A percentile compares a stretch with the other conserved stretches of the same genome.
These are phyloP conservation scores for Cyphomyrus discorhynchus DNA, from an alignment of 2,113 vertebrate genomes.

Conservation along the genomic window DNA sequence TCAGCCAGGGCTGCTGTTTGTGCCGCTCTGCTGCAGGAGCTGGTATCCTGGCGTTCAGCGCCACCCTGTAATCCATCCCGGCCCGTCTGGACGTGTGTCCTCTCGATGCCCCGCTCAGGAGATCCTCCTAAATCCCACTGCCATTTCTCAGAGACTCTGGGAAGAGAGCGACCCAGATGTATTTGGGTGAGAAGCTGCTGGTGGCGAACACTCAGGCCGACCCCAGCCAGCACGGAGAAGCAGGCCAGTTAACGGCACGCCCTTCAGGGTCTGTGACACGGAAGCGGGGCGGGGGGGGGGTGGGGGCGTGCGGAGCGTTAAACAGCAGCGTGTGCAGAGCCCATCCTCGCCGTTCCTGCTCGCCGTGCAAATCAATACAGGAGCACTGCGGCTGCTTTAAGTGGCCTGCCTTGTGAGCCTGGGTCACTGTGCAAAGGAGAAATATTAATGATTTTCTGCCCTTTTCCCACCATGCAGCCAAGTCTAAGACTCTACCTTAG, in stretches of 20 bases:
- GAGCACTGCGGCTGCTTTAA: background rate
- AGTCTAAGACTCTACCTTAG: background rate
- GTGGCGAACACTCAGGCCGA: background rate
- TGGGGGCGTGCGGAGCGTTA: background rate
- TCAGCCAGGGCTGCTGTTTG: slow-evolving; percentile 28
- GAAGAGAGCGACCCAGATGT: slow-evolving; percentile 16
- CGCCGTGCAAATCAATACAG: background rate
- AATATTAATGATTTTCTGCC: background rate
- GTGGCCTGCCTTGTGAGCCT: background rate
- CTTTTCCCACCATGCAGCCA: background rate
- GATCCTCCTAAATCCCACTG: slow-evolving; percentile 19
- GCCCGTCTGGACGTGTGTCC: slow-evolving; percentile 14
- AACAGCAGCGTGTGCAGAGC: background rate
- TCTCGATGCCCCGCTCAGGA: slow-evolving; percentile 20
- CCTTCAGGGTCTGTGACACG: background rate
- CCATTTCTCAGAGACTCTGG: slow-evolving; percentile 33
- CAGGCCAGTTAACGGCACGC: background rate
- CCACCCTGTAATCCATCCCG: background rate
- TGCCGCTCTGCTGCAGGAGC: slow-evolving; percentile 34
- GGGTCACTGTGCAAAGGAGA: background rate
- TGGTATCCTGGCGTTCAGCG: background rate
- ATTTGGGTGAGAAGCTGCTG: slow-evolving; percentile 9
- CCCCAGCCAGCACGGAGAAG: background rate
- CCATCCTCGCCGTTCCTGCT: background rate
- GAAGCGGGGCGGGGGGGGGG: background rate